These are phyloP conservation scores for Onychomys leucogaster DNA, from an alignment of 2,797 vertebrate genomes.

Conservation along the genomic window DNA sequence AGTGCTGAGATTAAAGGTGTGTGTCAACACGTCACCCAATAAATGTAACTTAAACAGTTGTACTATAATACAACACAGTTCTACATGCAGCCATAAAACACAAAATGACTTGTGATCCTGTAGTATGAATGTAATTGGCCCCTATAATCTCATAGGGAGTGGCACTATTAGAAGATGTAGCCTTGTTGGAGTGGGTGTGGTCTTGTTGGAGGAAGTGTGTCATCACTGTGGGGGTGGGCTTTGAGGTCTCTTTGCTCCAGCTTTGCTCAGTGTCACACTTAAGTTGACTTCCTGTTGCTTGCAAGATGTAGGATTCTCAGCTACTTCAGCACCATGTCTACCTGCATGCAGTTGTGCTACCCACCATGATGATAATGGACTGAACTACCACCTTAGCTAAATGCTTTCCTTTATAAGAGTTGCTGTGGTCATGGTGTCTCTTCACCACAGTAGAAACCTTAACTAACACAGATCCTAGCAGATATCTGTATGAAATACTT, in stretches of 20 bases:
- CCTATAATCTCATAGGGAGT: not conserved
- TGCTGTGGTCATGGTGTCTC: not conserved
- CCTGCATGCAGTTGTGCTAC: not conserved
- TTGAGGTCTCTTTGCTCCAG: not conserved
- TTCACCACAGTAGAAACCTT: not conserved
- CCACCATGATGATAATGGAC: not conserved
- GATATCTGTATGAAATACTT: not conserved
- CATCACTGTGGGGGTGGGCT: not conserved
- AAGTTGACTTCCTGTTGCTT: not conserved
- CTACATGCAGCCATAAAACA: constrained; percentile 11
- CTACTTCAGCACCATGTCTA: not conserved
- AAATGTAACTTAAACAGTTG: not conserved
- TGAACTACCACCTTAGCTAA: not conserved
- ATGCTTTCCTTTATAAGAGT: not conserved
- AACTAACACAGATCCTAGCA: not conserved
- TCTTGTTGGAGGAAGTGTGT: not conserved
- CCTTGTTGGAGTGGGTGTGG: not conserved
- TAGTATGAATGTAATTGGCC: not conserved
- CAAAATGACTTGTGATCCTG: not conserved
- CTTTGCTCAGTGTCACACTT: not conserved
- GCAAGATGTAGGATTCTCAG: not conserved
- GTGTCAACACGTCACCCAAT: not conserved
- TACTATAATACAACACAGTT: not conserved
- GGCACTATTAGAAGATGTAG: not conserved
- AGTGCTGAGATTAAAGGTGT: not conserved